Percentiles rank a stretch among this genome's conserved stretches.
Conservation (phyloP, 64 coral and sea anemone species). For the Stylophora pistillata region DNA sequence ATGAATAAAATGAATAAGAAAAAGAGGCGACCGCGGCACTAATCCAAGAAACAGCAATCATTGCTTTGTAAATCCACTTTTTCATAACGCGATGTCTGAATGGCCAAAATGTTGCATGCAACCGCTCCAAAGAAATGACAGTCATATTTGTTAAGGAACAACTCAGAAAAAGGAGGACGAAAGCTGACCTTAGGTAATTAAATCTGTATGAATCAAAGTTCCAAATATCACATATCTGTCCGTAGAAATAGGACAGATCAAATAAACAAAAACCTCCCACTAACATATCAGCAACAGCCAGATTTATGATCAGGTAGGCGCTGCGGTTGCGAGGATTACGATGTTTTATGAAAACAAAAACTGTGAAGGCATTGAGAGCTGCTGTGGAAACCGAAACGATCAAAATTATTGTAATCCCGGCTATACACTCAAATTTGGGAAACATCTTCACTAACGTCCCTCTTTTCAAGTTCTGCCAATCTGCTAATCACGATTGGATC, state of each 20-base stretch:
- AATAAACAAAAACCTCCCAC: neutral
- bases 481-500: no score
- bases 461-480: no score
- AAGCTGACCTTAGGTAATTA: neutral
- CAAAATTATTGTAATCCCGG: no score
- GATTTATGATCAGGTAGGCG: slow-evolving; percentile 17
- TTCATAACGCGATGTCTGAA: neutral
- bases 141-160: neutral
- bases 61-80: neutral
- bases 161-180: fast-evolving
- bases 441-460: no score
- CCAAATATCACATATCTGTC: neutral
- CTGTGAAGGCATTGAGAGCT: neutral
- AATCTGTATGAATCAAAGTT: neutral
- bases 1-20: neutral
- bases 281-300: slow-evolving; percentile 17
- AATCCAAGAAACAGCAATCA: neutral
- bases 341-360: neutral
- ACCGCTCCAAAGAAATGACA: neutral
- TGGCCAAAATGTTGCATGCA: neutral
- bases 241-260: neutral
- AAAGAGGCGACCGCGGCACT: neutral
- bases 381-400: no score
- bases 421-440: no score
- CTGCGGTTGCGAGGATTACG: slow-evolving; percentile 8